Evolutionary conservation across 1,140 invertebrate species (phyloP).

Genomic region (Zaprionus gabonicus): DNA sequence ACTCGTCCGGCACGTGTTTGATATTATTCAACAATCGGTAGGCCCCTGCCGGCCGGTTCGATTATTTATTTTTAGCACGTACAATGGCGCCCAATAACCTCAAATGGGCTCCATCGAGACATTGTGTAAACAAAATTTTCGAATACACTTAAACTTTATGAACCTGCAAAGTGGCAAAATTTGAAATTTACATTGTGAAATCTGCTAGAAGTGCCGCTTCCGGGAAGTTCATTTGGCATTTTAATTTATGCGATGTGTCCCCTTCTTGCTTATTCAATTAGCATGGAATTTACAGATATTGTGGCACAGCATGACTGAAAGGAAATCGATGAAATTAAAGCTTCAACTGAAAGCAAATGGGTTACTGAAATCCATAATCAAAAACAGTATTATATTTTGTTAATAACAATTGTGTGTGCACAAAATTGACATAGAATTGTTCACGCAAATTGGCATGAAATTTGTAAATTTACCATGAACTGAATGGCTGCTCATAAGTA

Average conservation of each 20-base stretch:
- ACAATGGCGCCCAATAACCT: slow-evolving; percentile 50
- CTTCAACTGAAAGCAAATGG: too few species aligned
- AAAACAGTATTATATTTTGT: neutral
- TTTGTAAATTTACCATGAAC: slow-evolving; percentile 2
- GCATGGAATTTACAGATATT: neutral
- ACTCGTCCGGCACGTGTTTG: slow-evolving; percentile 36
- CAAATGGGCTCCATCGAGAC: slow-evolving; percentile 36
- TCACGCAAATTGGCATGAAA: slow-evolving; percentile 17
- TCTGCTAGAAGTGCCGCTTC: slow-evolving; percentile 25
- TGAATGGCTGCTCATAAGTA: neutral
- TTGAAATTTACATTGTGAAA: slow-evolving; percentile 40
- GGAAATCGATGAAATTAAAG: neutral
- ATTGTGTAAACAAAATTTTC: slow-evolving; percentile 37
- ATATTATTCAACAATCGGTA: slow-evolving; percentile 45
- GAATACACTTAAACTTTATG: slow-evolving; percentile 44
- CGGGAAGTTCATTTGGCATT: slow-evolving; percentile 5
- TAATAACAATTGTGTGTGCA: neutral
- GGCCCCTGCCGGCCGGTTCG: slow-evolving; percentile 16
- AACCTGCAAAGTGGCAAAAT: slow-evolving; percentile 48
- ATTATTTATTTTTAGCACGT: slow-evolving; percentile 55
- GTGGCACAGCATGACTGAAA: neutral
- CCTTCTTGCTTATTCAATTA: slow-evolving; percentile 20
- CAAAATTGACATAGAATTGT: neutral
- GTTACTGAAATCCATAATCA: neutral
- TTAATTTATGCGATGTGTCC: slow-evolving; percentile 17